Evolutionary conservation across 2,113 vertebrate genomes (phyloP).

Genomic region (Atractosteus spatula): DNA sequence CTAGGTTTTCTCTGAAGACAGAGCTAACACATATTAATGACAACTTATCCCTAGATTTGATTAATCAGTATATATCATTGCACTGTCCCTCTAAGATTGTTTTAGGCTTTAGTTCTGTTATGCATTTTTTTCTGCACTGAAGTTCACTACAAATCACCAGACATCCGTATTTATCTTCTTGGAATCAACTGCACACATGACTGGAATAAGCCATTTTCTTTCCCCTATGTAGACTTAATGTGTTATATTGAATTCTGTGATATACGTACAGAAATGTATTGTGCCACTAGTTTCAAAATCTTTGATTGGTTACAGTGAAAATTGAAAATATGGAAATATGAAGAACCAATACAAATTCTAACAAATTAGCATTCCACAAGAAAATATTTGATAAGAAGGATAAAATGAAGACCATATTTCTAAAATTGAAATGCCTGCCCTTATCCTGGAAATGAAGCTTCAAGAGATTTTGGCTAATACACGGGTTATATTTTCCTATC

Average conservation of each 20-base stretch:
- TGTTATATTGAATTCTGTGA: conserved; percentile 29
- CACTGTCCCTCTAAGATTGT: too few relatives aligned
- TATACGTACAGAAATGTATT: conserved; percentile 22
- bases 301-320: conserved; percentile 35
- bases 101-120: not conserved
- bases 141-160: not conserved
- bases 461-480: not conserved
- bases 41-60: conserved; percentile 2
- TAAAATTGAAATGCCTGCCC: conserved; percentile 7
- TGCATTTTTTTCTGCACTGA: not conserved
- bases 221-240: conserved; percentile 18
- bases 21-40: conserved; percentile 5
- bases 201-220: conserved; percentile 15
- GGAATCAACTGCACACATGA: conserved; percentile 4
- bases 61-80: too few relatives aligned
- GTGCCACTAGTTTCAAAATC: conserved; percentile 22
- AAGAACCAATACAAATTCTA: conserved; percentile 17
- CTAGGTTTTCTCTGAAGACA: not conserved
- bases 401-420: conserved; percentile 16
- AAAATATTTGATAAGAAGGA: conserved; percentile 15
- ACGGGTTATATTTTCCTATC: not conserved
- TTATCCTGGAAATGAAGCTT: too few relatives aligned
- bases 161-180: not conserved
- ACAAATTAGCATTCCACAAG: conserved; percentile 16
- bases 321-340: conserved; percentile 47